A percentile compares a stretch with the other conserved stretches of the same genome.
phyloP scores from a whole-genome alignment of 2,888 invertebrate genomes.

The Campaea margaritaria region DNA sequence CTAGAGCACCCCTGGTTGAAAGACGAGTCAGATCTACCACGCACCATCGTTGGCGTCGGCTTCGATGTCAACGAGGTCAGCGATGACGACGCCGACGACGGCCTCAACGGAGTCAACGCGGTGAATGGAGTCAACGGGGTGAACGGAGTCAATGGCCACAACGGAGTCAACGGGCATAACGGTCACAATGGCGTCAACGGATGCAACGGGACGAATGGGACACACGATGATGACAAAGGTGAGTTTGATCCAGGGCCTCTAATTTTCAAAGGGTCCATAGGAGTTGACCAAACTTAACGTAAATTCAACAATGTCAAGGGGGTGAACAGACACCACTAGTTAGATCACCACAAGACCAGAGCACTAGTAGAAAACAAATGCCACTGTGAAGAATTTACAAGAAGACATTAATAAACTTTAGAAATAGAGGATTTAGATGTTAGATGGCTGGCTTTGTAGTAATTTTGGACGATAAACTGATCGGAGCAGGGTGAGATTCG shows the following conservation, averaged over 20 bases:
- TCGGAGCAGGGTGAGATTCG: too few species aligned
- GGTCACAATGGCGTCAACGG: constrained; percentile 56
- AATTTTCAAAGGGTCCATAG: neutral
- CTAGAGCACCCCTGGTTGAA: constrained; percentile 96
- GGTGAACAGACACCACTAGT: too few species aligned
- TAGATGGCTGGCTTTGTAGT: too few species aligned
- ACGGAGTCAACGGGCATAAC: constrained; percentile 53
- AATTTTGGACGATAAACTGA: too few species aligned
- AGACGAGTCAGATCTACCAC: constrained; percentile 85
- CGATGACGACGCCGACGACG: constrained; percentile 51
- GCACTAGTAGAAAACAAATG: too few species aligned
- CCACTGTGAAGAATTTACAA: too few species aligned
- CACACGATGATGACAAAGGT: constrained; percentile 72
- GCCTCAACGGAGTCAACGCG: constrained; percentile 48
- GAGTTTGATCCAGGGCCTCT: constrained; percentile 25
- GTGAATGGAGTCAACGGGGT: constrained; percentile 48
- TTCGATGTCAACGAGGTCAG: constrained; percentile 61
- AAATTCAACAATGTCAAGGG: too few species aligned
- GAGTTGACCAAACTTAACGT: too few species aligned
- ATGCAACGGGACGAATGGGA: constrained; percentile 57
- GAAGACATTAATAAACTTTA: too few species aligned
- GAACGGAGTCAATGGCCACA: constrained; percentile 52
- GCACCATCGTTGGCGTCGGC: constrained; percentile 76
- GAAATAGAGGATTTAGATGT: too few species aligned
- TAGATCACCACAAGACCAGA: too few species aligned